Evolutionary conservation across 2,797 vertebrate species (phyloP).

Genomic region (Linurgus olivaceus): DNA sequence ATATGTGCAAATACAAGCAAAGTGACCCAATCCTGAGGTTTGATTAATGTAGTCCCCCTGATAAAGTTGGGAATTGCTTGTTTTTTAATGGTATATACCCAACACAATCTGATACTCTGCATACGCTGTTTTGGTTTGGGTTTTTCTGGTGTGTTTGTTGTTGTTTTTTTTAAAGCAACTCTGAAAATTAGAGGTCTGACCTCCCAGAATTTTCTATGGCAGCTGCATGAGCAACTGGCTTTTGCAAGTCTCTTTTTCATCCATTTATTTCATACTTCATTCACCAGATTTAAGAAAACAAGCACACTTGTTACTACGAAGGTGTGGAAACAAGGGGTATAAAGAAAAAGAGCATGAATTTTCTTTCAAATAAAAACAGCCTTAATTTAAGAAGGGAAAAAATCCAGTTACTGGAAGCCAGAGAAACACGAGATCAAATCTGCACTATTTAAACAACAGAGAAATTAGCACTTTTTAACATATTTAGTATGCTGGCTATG

Average conservation of each 20-base stretch:
- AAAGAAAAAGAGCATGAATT: not conserved
- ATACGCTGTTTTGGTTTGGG: not conserved
- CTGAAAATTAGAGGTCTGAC: not conserved
- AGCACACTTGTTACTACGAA: not conserved
- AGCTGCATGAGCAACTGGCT: not conserved
- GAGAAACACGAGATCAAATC: not conserved
- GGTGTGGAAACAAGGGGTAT: not conserved
- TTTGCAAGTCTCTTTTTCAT: not conserved
- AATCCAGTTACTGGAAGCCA: not conserved
- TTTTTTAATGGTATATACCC: not conserved
- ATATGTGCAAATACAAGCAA: not conserved
- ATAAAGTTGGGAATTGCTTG: not conserved
- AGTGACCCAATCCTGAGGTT: rapidly evolving
- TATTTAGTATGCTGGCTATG: not conserved
- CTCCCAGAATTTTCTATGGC: not conserved
- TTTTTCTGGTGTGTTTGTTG: not conserved
- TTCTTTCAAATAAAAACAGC: not conserved
- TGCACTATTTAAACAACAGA: not conserved
- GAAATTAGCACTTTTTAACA: not conserved
- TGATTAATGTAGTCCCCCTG: not conserved
- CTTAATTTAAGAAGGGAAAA: not conserved
- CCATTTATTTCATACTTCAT: not conserved
- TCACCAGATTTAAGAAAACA: not conserved
- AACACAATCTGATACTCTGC: not conserved
- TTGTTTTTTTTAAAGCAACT: not conserved